A percentile compares a stretch with the other conserved stretches of the same genome.
phyloP scores from a whole-genome alignment of 2,113 vertebrate genomes.

The Strix uralensis region DNA sequence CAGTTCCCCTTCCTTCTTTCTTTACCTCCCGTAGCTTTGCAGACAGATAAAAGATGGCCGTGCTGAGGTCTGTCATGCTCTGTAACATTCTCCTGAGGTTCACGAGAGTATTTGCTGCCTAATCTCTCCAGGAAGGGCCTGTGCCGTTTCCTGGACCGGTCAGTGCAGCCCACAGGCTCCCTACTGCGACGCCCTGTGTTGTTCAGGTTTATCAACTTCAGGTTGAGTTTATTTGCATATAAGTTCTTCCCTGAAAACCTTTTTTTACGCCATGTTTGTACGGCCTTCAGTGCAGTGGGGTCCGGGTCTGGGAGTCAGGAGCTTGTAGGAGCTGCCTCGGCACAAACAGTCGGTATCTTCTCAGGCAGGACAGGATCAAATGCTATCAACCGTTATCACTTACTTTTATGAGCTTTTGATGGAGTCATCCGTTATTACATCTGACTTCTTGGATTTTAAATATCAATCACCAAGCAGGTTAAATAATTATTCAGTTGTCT shows the following conservation, averaged over 20 bases:
- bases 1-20: neutral
- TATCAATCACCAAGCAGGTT: constrained; percentile 80
- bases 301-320: neutral
- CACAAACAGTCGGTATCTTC: neutral
- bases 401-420: neutral
- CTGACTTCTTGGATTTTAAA: constrained; percentile 60
- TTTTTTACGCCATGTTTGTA: neutral
- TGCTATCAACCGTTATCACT: neutral
- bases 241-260: neutral
- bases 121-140: neutral
- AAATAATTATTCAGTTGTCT: constrained; percentile 74
- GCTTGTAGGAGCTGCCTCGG: neutral
- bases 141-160: neutral
- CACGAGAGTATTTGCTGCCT: neutral
- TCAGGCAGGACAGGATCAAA: neutral
- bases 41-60: rapidly evolving
- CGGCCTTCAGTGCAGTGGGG: neutral
- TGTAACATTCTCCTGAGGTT: neutral
- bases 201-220: neutral
- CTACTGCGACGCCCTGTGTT: rapidly evolving
- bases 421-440: neutral
- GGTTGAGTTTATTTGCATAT: neutral
- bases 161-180: neutral
- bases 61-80: neutral
- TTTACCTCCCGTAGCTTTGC: neutral